Percentiles rank a stretch among this genome's conserved stretches.
phyloP scores from a whole-genome alignment of 2,797 vertebrate species.

The Apogon talboti region DNA sequence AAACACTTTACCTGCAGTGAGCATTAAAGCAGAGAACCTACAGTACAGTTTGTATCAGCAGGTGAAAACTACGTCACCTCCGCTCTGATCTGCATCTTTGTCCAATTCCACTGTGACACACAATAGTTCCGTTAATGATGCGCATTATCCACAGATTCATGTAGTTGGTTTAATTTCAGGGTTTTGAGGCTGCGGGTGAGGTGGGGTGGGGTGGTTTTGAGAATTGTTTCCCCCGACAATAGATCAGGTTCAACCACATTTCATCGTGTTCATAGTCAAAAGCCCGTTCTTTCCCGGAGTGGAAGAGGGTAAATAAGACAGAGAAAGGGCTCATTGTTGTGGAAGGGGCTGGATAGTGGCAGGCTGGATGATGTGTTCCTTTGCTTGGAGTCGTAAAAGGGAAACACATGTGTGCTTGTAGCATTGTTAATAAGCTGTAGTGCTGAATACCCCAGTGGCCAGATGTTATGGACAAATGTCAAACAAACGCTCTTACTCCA shows the following conservation, averaged over 20 bases:
- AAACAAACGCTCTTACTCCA: conserved; percentile 84
- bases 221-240: conserved; percentile 69
- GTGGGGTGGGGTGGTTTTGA: conserved; percentile 50
- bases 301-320: conserved; percentile 78
- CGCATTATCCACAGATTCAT: conserved; percentile 54
- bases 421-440: conserved; percentile 85
- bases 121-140: conserved; percentile 8
- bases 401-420: conserved; percentile 87
- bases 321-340: conserved; percentile 87
- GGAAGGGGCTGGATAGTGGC: conserved; percentile 80
- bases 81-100: no score
- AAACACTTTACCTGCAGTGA: no score
- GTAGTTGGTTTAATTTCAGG: conserved; percentile 61
- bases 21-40: no score
- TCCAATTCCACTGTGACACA: no score
- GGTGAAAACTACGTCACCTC: no score
- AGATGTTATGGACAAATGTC: conserved; percentile 88
- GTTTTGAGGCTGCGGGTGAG: conserved; percentile 13
- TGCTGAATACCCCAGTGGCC: conserved; percentile 80
- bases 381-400: conserved; percentile 78
- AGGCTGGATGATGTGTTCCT: conserved; percentile 83
- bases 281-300: conserved; percentile 75
- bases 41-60: no score
- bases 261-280: conserved; percentile 78
- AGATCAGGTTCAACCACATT: conserved; percentile 79